These are phyloP conservation scores for Daubentonia madagascariensis DNA, from an alignment of 2,113 vertebrate genomes.

Conservation along the genomic window DNA sequence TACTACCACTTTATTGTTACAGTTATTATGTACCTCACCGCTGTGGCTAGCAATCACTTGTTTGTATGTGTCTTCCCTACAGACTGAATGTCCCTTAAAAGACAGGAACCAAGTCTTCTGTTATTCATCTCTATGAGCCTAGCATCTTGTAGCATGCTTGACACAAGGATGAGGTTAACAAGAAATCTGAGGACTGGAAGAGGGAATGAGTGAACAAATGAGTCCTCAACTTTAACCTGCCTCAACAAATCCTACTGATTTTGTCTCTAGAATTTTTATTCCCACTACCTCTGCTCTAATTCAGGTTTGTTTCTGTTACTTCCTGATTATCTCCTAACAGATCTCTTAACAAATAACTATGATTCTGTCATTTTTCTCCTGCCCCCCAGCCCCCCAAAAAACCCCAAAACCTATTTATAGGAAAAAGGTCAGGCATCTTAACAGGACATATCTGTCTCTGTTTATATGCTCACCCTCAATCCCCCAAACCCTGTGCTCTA, in stretches of 20 bases:
- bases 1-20: neutral
- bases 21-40: neutral
- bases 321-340: neutral
- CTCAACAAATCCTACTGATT: neutral
- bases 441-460: neutral
- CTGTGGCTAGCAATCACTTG: neutral
- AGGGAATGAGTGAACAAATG: neutral
- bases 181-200: neutral
- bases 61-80: neutral
- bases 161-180: neutral
- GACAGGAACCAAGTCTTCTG: neutral
- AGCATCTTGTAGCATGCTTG: neutral
- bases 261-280: neutral
- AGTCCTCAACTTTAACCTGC: neutral
- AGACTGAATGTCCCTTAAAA: neutral
- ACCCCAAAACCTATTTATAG: neutral
- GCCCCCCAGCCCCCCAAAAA: no score
- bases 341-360: neutral
- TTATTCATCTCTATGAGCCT: neutral
- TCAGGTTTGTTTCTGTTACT: neutral
- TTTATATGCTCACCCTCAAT: neutral
- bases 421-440: neutral
- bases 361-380: neutral
- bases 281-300: neutral
- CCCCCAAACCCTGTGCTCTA: neutral